These are phyloP conservation scores for Hyla sarda DNA, from an alignment of 2,113 vertebrate genomes.

Conservation along the genomic window DNA sequence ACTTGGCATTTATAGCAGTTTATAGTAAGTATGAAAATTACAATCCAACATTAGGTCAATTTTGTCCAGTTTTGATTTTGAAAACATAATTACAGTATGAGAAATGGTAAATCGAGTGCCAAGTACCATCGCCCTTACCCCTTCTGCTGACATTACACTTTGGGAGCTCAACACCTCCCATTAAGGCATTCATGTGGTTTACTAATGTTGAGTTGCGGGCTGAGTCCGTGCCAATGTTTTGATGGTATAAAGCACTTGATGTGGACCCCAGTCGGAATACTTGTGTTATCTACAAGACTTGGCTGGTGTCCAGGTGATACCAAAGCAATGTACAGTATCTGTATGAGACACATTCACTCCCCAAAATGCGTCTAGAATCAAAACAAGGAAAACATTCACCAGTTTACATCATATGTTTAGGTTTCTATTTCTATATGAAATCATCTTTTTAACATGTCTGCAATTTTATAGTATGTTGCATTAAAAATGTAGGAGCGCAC, in stretches of 20 bases:
- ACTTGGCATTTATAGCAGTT: background rate
- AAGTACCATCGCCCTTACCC: background rate
- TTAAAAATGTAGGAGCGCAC: background rate
- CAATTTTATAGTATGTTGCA: background rate
- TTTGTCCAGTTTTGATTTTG: background rate
- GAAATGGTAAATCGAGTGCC: background rate
- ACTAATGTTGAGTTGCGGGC: background rate
- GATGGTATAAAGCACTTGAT: background rate
- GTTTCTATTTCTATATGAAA: background rate
- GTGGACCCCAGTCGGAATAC: conserved; percentile 3
- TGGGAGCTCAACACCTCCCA: background rate
- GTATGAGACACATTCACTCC: background rate
- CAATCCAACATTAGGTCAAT: background rate
- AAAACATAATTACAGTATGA: background rate
- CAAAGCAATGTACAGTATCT: background rate
- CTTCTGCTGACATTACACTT: conserved; percentile 23
- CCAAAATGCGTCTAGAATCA: background rate
- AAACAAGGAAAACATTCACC: background rate
- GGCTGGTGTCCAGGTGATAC: conserved; percentile 20
- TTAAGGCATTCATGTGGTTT: conserved; percentile 35
- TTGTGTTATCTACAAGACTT: background rate
- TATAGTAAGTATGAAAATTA: background rate
- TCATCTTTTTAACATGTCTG: background rate
- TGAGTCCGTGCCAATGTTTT: conserved; percentile 32
- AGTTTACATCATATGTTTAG: conserved; percentile 11